Evolutionary conservation across 2,888 invertebrate species (phyloP).

Genomic region (Lithosia quadra): DNA sequence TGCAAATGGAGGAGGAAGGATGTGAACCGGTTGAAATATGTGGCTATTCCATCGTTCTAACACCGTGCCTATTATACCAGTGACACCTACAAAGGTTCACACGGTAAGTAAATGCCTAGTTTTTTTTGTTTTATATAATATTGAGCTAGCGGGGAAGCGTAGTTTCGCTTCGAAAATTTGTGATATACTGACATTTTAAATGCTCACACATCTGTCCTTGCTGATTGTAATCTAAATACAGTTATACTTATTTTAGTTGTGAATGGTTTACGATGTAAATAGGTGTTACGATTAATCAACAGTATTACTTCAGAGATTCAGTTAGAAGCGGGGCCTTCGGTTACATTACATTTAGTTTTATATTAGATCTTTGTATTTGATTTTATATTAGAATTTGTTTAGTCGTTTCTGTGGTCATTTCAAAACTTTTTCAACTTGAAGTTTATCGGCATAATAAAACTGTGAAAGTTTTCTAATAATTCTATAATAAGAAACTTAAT

Average conservation of each 20-base stretch:
- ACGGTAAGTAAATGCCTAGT: constrained; percentile 56
- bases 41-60: constrained; percentile 73
- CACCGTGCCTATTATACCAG: constrained; percentile 64
- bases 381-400: too few relatives aligned
- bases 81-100: constrained; percentile 54
- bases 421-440: too few relatives aligned
- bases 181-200: neutral
- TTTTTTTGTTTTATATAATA: neutral
- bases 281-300: too few relatives aligned
- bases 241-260: neutral
- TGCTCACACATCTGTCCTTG: neutral
- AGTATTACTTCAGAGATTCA: too few relatives aligned
- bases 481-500: too few relatives aligned
- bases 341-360: too few relatives aligned
- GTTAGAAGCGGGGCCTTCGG: too few relatives aligned
- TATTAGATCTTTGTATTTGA: too few relatives aligned
- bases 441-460: too few relatives aligned
- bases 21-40: constrained; percentile 55
- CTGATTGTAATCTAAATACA: neutral
- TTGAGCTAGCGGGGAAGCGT: neutral
- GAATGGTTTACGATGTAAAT: neutral
- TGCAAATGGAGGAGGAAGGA: constrained; percentile 34
- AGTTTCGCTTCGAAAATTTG: neutral
- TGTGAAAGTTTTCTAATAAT: too few relatives aligned
- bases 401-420: too few relatives aligned